Evolutionary conservation across 2,888 invertebrate genomes (phyloP), one percentile per base, ranked within the genome.

Genomic region (Herminia tarsipennalis): DNA sequence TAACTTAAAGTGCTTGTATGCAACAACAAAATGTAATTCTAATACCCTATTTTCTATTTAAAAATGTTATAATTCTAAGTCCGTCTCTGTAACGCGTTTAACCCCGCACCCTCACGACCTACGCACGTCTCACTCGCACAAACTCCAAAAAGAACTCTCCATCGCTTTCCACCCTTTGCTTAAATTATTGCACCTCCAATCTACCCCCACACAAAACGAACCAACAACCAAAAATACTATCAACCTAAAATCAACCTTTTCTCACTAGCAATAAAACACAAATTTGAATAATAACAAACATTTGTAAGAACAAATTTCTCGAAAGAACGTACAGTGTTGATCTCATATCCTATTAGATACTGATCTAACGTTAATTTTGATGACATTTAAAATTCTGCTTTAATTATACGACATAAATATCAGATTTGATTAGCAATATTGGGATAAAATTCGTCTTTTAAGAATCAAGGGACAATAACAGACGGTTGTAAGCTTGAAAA

Each of bases 41-140:
- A 27, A 13, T 2, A 6, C 12, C 25, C n/a, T n/a, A n/a, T n/a
- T 12, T 25, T 27, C 12, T 4, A 28, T 13, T 14, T 28, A 28
- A 0, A 28, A 8, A 28, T 28, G 16, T 24, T 35, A 17, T 12
- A 32, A 4, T 9, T 46, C 56, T 37, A 3, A 81, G 33, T 86
- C 37, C 84, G 66, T 12, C 77, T 76, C 90, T 88, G 90, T 51
- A 53, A 65, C 82, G 85, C 86, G 82, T 87, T 86, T 83, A 81
- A 82, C 87, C 86, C 61, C 84, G 83, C 87, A 86, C 86, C 83
- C 88, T 79, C 81, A 78, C 87, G 81, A 81, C 84, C 86, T 89
- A 90, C 89, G 90, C 90, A 90, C 82, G 76, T 91, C 90, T 90
- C 91, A 88, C 90, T 91, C 91, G 86, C 91, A 90, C 91, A 86